Conservation (phyloP, 2,113 vertebrate species). For the Oreochromis niloticus region DNA sequence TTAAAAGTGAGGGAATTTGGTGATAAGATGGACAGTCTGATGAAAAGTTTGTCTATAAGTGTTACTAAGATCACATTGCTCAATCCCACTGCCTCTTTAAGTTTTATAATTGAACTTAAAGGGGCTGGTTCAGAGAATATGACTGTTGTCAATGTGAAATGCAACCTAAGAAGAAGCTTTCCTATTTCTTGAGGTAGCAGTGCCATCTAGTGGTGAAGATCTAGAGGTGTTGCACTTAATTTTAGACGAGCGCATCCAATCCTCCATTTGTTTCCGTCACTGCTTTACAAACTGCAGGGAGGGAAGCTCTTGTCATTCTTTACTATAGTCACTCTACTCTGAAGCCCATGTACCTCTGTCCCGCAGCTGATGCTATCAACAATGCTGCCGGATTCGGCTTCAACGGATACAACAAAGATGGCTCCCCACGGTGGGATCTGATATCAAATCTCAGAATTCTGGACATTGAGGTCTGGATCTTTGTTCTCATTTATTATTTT, state of each 20-base stretch:
- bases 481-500: not conserved
- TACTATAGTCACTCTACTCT: not conserved
- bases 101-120: not conserved
- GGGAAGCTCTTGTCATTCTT: not conserved
- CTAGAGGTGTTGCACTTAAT: not conserved
- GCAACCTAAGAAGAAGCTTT: not conserved
- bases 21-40: not conserved
- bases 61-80: not conserved
- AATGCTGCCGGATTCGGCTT: conserved; percentile 99
- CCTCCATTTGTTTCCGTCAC: conserved; percentile 6
- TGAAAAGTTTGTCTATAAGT: not conserved
- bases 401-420: conserved; percentile 89
- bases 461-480: conserved; percentile 85
- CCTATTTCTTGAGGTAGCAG: not conserved
- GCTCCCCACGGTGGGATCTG: conserved; percentile 85
- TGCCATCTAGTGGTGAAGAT: conserved; percentile 60
- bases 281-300: not conserved
- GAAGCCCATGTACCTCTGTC: not conserved
- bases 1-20: not conserved
- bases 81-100: not conserved
- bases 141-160: not conserved
- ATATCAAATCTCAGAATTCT: conserved; percentile 94
- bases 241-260: not conserved
- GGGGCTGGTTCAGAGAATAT: not conserved
- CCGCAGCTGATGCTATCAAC: conserved; percentile 93